These are phyloP conservation scores for Phrynosoma blainvillii DNA, from an alignment of 2,113 vertebrate genomes.

Conservation along the genomic window DNA sequence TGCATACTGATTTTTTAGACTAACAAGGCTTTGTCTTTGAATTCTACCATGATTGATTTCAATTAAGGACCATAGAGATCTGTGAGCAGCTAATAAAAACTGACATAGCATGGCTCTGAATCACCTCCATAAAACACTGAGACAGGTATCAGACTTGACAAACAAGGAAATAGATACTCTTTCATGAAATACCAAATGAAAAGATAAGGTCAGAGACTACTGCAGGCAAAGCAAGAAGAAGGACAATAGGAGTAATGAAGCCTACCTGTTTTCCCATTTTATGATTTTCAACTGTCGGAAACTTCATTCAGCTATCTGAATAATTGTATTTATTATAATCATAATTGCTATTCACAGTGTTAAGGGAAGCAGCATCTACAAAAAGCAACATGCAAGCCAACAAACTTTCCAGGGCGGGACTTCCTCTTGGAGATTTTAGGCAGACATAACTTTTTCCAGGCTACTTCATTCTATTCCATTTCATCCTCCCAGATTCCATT, in stretches of 20 bases:
- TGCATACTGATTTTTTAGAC: too few species aligned
- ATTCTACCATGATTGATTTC: not conserved
- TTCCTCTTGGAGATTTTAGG: too few species aligned
- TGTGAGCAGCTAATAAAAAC: not conserved
- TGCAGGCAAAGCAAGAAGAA: not conserved
- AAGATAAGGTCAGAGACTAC: not conserved
- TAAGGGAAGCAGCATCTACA: not conserved
- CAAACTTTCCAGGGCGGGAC: too few species aligned
- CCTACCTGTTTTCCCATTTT: not conserved
- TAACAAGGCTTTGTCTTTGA: too few species aligned
- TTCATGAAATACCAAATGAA: not conserved
- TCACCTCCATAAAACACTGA: not conserved
- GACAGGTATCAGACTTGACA: not conserved
- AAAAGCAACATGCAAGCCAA: too few species aligned
- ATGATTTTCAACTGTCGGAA: not conserved
- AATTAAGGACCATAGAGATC: not conserved
- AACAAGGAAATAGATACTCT: not conserved
- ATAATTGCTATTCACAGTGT: not conserved
- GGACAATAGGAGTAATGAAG: not conserved
- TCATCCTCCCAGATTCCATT: too few species aligned
- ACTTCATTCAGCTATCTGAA: not conserved
- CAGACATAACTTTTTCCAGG: too few species aligned
- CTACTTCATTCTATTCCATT: too few species aligned
- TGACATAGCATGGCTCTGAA: not conserved
- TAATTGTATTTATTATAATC: not conserved